Conservation (phyloP, 2,113 vertebrate genomes). For the Strix aluco region DNA sequence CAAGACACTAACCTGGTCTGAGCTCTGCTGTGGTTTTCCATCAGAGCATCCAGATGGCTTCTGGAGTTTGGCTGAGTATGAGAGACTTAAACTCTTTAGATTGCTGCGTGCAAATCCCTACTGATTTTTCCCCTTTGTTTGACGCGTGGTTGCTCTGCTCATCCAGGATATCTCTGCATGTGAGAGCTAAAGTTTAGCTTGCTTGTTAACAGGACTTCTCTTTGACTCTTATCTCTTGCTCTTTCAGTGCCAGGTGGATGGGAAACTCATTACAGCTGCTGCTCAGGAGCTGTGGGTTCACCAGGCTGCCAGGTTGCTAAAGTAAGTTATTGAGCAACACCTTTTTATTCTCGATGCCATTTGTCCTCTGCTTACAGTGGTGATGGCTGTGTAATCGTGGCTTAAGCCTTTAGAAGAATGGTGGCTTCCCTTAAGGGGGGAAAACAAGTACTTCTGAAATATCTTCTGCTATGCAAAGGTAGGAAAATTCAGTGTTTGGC, state of each 20-base stretch:
- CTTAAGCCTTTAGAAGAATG: not conserved
- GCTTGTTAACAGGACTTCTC: not conserved
- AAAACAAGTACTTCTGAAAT: not conserved
- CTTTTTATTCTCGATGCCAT: not conserved
- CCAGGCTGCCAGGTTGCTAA: constrained; percentile 88
- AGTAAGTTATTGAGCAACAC: constrained; percentile 72
- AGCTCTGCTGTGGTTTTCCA: constrained; percentile 8
- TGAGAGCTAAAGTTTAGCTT: not conserved
- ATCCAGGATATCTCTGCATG: not conserved
- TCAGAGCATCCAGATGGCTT: not conserved
- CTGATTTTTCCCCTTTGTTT: not conserved
- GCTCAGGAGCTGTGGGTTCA: constrained; percentile 85
- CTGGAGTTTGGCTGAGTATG: not conserved
- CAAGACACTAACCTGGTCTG: not conserved
- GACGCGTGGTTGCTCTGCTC: not conserved
- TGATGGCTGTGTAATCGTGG: not conserved
- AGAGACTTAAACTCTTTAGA: not conserved
- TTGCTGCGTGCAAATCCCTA: not conserved
- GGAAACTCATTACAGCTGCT: constrained; percentile 94
- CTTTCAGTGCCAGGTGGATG: constrained; percentile 85
- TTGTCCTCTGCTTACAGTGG: not conserved
- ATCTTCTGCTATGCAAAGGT: not conserved
- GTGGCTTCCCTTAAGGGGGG: not conserved
- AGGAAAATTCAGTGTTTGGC: not conserved
- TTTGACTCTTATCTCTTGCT: not conserved